Evolutionary conservation across 2,888 invertebrate species (phyloP).

Genomic region (Fragum fragum): DNA sequence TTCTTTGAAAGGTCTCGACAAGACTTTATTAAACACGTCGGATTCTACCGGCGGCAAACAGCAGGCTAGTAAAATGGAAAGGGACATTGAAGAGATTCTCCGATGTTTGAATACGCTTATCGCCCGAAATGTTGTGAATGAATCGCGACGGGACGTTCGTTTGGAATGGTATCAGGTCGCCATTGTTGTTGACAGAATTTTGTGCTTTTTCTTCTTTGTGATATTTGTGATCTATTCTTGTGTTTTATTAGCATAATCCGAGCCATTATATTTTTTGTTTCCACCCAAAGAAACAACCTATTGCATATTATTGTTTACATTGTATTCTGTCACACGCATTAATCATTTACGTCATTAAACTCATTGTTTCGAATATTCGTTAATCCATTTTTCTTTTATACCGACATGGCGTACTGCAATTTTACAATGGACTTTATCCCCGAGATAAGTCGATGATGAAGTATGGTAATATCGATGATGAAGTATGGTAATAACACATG

Average conservation of each 20-base stretch:
- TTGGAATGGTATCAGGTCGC: slow-evolving; percentile 84
- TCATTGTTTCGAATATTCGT: no score
- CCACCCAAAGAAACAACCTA: background rate
- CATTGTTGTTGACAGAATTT: slow-evolving; percentile 83
- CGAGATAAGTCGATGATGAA: no score
- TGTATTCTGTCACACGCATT: background rate
- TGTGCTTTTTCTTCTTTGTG: slow-evolving; percentile 78
- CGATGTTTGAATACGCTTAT: slow-evolving; percentile 75
- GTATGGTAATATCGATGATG: no score
- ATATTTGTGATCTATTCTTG: slow-evolving; percentile 79
- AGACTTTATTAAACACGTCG: slow-evolving; percentile 25
- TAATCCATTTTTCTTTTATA: no score
- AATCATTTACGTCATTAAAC: no score
- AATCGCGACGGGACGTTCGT: slow-evolving; percentile 71
- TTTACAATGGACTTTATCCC: no score
- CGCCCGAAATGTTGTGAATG: slow-evolving; percentile 67
- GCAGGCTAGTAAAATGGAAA: slow-evolving; percentile 69
- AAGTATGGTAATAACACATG: no score
- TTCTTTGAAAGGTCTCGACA: slow-evolving; percentile 77
- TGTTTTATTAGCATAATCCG: slow-evolving; percentile 72
- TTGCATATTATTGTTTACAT: background rate
- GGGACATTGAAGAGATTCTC: slow-evolving; percentile 78
- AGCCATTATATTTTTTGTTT: background rate
- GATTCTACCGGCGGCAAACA: background rate
- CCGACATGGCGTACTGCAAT: no score